These are phyloP conservation scores for Arvicanthis niloticus DNA, from an alignment of 2,113 vertebrate species.

Conservation along the genomic window DNA sequence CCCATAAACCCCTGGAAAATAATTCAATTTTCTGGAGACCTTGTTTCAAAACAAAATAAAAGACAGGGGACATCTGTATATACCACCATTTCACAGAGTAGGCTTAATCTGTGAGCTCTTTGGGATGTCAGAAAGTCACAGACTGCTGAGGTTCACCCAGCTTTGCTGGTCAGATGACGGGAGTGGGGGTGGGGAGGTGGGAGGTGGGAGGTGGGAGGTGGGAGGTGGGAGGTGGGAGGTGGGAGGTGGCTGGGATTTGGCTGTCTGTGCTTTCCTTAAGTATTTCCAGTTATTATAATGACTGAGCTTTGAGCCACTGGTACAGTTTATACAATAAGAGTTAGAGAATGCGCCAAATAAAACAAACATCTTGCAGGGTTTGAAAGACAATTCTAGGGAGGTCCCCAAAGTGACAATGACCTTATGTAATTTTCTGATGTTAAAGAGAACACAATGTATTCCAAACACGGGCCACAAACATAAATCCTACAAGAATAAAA, in stretches of 20 bases:
- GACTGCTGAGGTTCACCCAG: background rate
- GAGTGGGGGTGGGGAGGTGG: too few species aligned
- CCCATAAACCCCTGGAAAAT: background rate
- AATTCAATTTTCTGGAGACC: background rate
- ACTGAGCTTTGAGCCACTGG: background rate
- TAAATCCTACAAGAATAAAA: background rate
- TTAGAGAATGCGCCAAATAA: background rate
- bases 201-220: too few species aligned
- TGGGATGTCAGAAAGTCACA: background rate
- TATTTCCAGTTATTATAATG: background rate
- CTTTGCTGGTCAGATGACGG: background rate
- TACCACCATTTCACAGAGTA: background rate
- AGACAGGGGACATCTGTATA: background rate
- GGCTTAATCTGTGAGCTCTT: background rate
- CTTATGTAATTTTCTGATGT: conserved; percentile 29
- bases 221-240: too few species aligned
- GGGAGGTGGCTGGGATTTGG: background rate
- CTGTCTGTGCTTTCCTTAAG: background rate
- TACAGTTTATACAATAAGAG: conserved; percentile 6
- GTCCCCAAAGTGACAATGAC: conserved; percentile 11
- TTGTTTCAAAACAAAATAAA: background rate
- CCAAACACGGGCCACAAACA: background rate
- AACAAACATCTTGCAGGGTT: conserved; percentile 27
- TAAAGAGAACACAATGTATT: conserved; percentile 18
- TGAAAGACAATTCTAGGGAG: background rate